Conservation (phyloP, 2,888 invertebrate species). For the Epirrita christyi region DNA sequence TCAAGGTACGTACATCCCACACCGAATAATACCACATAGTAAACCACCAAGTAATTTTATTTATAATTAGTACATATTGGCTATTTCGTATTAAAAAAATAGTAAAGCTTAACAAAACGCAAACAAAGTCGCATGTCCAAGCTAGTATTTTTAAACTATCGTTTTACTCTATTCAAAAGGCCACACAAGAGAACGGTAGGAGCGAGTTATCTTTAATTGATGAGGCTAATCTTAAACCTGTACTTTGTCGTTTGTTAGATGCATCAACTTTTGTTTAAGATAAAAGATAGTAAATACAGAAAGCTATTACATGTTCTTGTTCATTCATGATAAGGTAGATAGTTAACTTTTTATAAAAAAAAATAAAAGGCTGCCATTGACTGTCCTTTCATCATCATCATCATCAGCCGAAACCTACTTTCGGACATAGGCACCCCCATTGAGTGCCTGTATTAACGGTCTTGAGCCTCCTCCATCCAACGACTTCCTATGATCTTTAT, state of each 20-base stretch:
- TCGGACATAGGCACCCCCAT: no score
- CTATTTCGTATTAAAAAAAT: no score
- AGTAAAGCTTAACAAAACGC: neutral
- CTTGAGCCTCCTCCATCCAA: no score
- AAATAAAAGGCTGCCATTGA: neutral
- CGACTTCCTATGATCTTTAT: no score
- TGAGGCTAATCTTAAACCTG: constrained; percentile 73
- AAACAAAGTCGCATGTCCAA: constrained; percentile 8
- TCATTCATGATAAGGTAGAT: constrained; percentile 15
- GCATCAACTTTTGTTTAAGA: constrained; percentile 57
- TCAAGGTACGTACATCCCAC: no score
- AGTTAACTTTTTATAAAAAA: neutral
- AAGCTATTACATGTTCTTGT: constrained; percentile 51
- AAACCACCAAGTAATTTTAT: no score
- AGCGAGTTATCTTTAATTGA: constrained; percentile 71
- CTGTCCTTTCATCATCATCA: neutral
- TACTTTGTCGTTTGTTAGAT: constrained; percentile 68
- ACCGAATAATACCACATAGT: no score
- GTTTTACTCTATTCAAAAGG: constrained; percentile 53
- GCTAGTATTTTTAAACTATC: constrained; percentile 38
- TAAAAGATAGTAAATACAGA: constrained; percentile 53
- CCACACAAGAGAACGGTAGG: constrained; percentile 71
- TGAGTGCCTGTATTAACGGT: no score
- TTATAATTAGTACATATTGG: no score
- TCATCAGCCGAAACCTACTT: no score